Percentiles rank a stretch among this genome's conserved stretches.
Conservation (phyloP, 2,113 vertebrate species). For the Pseudolaguvia tuberculata region DNA sequence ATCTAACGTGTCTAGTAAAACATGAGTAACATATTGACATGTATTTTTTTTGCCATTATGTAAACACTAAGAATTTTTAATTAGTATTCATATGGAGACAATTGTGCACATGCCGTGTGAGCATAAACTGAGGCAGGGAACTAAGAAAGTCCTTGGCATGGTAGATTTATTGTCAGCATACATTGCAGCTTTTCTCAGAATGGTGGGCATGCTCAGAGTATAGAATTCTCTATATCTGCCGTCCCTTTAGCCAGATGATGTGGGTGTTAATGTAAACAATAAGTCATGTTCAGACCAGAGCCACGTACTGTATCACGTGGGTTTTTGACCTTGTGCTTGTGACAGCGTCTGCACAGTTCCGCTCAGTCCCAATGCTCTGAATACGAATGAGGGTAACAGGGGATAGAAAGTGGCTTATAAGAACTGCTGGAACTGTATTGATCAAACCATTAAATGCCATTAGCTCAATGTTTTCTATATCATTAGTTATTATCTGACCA, state of each 20-base stretch:
- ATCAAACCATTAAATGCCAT: conserved; percentile 26
- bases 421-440: conserved; percentile 20
- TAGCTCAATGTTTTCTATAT: neutral
- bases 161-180: neutral
- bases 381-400: conserved; percentile 31
- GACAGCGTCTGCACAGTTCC: conserved; percentile 29
- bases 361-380: conserved; percentile 25
- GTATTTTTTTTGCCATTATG: neutral
- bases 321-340: conserved; percentile 41
- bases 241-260: conserved; percentile 14
- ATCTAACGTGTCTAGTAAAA: neutral
- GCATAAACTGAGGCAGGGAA: neutral
- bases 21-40: neutral
- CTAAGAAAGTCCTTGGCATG: conserved; percentile 18
- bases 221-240: neutral
- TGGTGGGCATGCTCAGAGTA: neutral
- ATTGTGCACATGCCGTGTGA: neutral
- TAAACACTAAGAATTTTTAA: neutral
- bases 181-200: conserved; percentile 5
- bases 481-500: conserved; percentile 20
- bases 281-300: conserved; percentile 22
- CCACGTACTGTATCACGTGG: conserved; percentile 31
- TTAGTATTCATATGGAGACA: neutral
- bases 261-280: conserved; percentile 44
- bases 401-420: neutral